These are phyloP conservation scores for Papilio protenor DNA, from an alignment of 2,888 invertebrate genomes.

Conservation along the genomic window DNA sequence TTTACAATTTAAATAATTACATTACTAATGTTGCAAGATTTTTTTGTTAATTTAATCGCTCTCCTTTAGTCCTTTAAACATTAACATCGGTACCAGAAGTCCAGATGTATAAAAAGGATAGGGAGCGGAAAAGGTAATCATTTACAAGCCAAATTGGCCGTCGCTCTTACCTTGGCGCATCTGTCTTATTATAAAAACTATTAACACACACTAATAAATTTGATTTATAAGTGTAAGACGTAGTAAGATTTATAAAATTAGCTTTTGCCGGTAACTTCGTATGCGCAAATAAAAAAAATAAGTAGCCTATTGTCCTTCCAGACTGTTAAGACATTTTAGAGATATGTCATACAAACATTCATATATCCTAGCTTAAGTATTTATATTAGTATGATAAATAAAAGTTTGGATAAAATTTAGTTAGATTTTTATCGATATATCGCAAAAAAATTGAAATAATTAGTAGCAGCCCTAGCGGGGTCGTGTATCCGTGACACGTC, in stretches of 20 bases:
- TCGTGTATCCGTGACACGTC: conserved; percentile 77
- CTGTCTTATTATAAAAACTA: not conserved
- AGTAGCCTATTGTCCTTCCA: too few relatives aligned
- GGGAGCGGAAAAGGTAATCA: not conserved
- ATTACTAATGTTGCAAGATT: not conserved
- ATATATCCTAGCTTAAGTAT: too few relatives aligned
- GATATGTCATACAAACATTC: too few relatives aligned
- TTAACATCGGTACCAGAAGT: not conserved
- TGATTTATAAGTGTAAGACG: not conserved
- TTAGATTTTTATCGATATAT: conserved; percentile 43
- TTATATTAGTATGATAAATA: too few relatives aligned
- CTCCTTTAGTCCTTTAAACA: not conserved
- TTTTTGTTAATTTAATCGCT: not conserved
- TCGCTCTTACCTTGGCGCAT: not conserved
- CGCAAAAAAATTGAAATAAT: conserved; percentile 34
- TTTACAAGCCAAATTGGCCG: not conserved
- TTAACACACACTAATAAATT: not conserved
- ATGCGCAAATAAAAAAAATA: too few relatives aligned
- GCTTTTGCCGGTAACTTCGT: too few relatives aligned
- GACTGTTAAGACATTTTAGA: too few relatives aligned
- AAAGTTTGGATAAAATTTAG: not conserved
- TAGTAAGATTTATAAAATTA: too few relatives aligned
- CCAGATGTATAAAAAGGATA: not conserved
- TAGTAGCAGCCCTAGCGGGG: conserved; percentile 56
- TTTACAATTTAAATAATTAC: too few relatives aligned